phyloP scores from a whole-genome alignment of 2,113 vertebrate genomes.

The Sus scrofa region T2T-Sscrofa CM000824.6:98093001-98093500 shows the following conservation, averaged over 20 bases:
- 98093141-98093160: neutral
- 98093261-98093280: slow-evolving; percentile 20
- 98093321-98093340: slow-evolving; percentile 7
- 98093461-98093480: too few species aligned
- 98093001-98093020: neutral
- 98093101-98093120: slow-evolving; percentile 31
- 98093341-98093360: slow-evolving; percentile 2
- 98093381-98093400: neutral
- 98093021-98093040: neutral
- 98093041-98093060: neutral
- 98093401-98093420: too few species aligned
- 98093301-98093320: neutral
- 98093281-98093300: slow-evolving; percentile 12
- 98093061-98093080: neutral
- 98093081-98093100: neutral
- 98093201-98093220: slow-evolving; percentile 21
- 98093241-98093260: neutral
- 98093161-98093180: slow-evolving; percentile 47
- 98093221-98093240: neutral
- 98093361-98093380: neutral
- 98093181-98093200: neutral
- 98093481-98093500: too few species aligned
- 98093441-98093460: too few species aligned
- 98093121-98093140: slow-evolving; percentile 31
- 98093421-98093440: too few species aligned